Evolutionary conservation across 2,888 invertebrate species (phyloP).

Genomic region (Vanessa cardui): DNA sequence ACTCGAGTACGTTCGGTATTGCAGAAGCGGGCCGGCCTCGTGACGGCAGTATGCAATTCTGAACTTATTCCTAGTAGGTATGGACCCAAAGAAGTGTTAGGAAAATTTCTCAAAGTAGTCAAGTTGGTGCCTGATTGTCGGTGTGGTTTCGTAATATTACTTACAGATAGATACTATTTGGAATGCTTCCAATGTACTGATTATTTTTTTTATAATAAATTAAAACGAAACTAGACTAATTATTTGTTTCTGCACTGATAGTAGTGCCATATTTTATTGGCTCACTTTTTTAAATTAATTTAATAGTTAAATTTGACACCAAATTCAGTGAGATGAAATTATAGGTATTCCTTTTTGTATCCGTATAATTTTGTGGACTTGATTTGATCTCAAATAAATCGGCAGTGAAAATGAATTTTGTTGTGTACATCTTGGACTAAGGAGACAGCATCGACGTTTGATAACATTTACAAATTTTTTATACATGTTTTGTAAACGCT

Average conservation of each 20-base stretch:
- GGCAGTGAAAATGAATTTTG: conserved; percentile 52
- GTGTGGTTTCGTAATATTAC: conserved; percentile 57
- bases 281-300: conserved; percentile 69
- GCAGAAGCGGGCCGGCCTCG: conserved; percentile 29
- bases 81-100: conserved; percentile 68
- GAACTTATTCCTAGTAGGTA: conserved; percentile 49
- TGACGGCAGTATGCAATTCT: conserved; percentile 31
- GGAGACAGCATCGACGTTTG: background rate
- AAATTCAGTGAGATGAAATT: conserved; percentile 73
- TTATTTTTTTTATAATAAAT: conserved; percentile 66
- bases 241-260: conserved; percentile 74
- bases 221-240: conserved; percentile 65
- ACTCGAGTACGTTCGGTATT: conserved; percentile 47
- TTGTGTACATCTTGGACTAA: background rate
- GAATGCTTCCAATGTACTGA: conserved; percentile 79
- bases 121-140: conserved; percentile 79
- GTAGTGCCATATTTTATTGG: conserved; percentile 81
- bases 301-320: conserved; percentile 79
- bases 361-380: conserved; percentile 67
- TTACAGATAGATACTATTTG: conserved; percentile 61
- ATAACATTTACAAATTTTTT: background rate
- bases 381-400: conserved; percentile 75
- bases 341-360: conserved; percentile 48
- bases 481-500: background rate
- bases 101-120: conserved; percentile 71